Evolutionary conservation across 2,888 invertebrate species (phyloP), one percentile per base, ranked within the genome.

Genomic region (Aphidius colemani): DNA sequence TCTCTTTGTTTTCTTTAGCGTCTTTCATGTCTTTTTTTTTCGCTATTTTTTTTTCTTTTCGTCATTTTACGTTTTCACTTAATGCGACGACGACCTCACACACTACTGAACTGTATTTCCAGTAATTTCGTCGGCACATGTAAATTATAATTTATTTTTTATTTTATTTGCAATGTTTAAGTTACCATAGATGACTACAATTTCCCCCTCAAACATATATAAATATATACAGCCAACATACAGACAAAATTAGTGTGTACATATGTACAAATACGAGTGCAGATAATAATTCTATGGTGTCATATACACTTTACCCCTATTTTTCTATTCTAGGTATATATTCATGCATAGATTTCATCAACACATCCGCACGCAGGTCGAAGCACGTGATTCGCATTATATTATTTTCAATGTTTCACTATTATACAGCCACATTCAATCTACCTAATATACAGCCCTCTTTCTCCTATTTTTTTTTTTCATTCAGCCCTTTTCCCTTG

Each of bases 351-450:
- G 72, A 68, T 77, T 77, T 76, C 77, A 78, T 78, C 78, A 76
- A 73, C 72, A 73, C 72, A 71, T 70, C 70, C 72, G 71, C 67
- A 72, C 74, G 73, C 78, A 77, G 78, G 78, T 78, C 73, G 61
- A 63, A 68, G 78, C 76, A 79, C 81, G 81, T 81, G 81, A 81
- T 77, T 73, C 66, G 81, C 81, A 82, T 82, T 79, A 30, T 30
- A 30, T 30, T 30, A 30, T 30, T 30, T 30, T 30, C 30, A 30
- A 30, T 30, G 30, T 30, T 30, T 30, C 30, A 30, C 0, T 30
- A 30, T 5, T 30, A 4, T 30, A 5, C 5, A 30, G 30, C 30
- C 30, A 30, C 30, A 30, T 30, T 30, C 3, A 30, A 30, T 30
- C 30, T 30, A 30, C 5, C 30, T 30, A 30, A 30, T 30, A 30